These are phyloP conservation scores for Mormyrus hasselquistii DNA, from an alignment of 2,797 vertebrate species.

Conservation along the genomic window DNA sequence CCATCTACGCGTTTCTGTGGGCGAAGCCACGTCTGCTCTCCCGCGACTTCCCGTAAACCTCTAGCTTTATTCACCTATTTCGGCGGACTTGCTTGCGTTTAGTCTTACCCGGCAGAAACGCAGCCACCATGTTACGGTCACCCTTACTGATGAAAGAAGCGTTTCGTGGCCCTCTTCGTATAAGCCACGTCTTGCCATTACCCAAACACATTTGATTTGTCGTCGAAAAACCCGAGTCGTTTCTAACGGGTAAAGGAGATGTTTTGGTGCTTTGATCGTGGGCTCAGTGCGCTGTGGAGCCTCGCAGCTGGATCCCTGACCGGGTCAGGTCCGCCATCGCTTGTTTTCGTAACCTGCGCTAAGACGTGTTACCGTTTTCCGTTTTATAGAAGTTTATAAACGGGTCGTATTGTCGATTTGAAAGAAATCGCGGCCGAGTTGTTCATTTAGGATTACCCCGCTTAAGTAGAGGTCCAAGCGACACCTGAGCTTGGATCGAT, in stretches of 20 bases:
- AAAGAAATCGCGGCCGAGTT: not conserved
- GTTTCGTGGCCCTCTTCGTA: not conserved
- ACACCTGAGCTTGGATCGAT: not conserved
- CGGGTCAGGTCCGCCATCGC: not conserved
- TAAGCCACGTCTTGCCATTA: not conserved
- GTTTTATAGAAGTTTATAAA: not conserved
- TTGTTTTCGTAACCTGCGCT: not conserved
- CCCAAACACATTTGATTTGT: not conserved
- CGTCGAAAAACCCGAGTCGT: not conserved
- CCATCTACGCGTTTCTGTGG: not conserved
- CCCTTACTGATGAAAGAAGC: not conserved
- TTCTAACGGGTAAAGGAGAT: not conserved
- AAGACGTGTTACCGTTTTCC: not conserved
- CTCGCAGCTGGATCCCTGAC: not conserved
- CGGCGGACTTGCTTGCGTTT: not conserved
- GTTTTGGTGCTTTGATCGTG: not conserved
- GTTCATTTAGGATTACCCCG: not conserved
- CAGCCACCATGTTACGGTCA: not conserved
- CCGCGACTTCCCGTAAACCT: not conserved
- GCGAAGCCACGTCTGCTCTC: slow-evolving; percentile 54
- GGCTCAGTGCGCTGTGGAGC: not conserved
- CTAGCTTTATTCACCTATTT: not conserved
- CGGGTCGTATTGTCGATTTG: not conserved
- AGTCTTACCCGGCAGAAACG: not conserved
- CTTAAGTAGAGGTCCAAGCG: not conserved